Evolutionary conservation across 2,797 vertebrate species (phyloP), one percentile per base, ranked within the genome.

Genomic region (Silurus aristotelis): DNA sequence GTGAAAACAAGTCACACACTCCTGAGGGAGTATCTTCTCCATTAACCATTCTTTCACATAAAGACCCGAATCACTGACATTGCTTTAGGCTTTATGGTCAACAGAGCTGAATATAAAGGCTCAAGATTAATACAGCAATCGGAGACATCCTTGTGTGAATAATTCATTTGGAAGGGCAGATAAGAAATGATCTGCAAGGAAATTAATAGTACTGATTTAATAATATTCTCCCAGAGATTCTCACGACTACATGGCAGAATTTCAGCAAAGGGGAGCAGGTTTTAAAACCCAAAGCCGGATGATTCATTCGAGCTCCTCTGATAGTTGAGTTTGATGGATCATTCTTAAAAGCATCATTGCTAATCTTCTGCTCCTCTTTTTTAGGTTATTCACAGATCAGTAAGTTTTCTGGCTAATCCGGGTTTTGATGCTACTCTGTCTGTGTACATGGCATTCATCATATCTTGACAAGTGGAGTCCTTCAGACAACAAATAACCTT

Each of bases 311-410:
- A 95, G 94, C 96, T 96, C 97, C 97, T 97, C 96, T 95, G 97
- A 96, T 96, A 96, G 98, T 97, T 99, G 98, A 99, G 97, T 98
- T 99, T 99, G 98, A 99, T 99, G 98, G 98, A 99, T 99, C 98
- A 97, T 99, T 97, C 97, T 96, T 97, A 98, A 98, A 99, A 99
- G 97, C 97, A 95, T 96, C 96, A 93, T 97, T 96, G 97, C 98
- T 99, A 99, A 99, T 99, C 97, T 99, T 97, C 97, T 93, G 96
- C 97, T 97, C 96, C 97, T 88, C 98, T 97, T 99, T 98, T 99
- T 99, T 98, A 98, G 98, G 97, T 99, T 99, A 99, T 99, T 99
- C 98, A 99, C 98, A 99, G 98, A 99, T 99, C 98, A 99, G 97
- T 99, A 97, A 96, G 97, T 99, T 99, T 99, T 98, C 97, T 95